phyloP scores from a whole-genome alignment of 2,888 invertebrate species.

The Diloba caeruleocephala region DNA sequence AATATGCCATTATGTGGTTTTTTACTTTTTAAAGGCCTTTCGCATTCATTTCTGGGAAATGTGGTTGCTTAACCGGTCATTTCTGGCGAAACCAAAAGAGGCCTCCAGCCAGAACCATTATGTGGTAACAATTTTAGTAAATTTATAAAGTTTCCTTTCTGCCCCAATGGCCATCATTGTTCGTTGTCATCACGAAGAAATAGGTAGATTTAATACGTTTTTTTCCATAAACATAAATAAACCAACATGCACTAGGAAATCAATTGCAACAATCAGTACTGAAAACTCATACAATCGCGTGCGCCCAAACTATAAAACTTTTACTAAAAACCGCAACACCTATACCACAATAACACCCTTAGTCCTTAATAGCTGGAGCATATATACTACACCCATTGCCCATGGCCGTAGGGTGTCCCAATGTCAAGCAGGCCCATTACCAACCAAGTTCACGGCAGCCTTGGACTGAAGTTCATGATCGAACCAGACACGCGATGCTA shows the following conservation, averaged over 20 bases:
- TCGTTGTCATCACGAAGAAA: too few species aligned
- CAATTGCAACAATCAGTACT: background rate
- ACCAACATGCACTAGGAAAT: too few species aligned
- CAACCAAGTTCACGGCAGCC: slow-evolving; percentile 52
- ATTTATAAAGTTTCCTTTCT: too few species aligned
- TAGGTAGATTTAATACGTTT: too few species aligned
- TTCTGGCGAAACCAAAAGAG: background rate
- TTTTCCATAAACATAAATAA: too few species aligned
- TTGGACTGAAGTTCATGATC: slow-evolving; percentile 55
- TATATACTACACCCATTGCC: slow-evolving; percentile 25
- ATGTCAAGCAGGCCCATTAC: slow-evolving; percentile 48
- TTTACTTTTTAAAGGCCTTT: too few species aligned
- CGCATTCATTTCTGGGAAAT: too few species aligned
- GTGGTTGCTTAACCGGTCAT: background rate
- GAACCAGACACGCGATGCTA: slow-evolving; percentile 44
- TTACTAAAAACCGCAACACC: slow-evolving; percentile 15
- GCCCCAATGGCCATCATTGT: too few species aligned
- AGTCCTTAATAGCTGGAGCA: slow-evolving; percentile 22
- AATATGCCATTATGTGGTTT: background rate
- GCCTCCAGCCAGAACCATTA: too few species aligned
- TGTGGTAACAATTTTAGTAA: too few species aligned
- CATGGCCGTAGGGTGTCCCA: slow-evolving; percentile 48
- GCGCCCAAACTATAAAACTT: slow-evolving; percentile 5
- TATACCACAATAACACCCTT: slow-evolving; percentile 9
- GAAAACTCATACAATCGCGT: background rate